These are phyloP conservation scores for Hyla sarda DNA, from an alignment of 2,113 vertebrate species.

Conservation along the genomic window DNA sequence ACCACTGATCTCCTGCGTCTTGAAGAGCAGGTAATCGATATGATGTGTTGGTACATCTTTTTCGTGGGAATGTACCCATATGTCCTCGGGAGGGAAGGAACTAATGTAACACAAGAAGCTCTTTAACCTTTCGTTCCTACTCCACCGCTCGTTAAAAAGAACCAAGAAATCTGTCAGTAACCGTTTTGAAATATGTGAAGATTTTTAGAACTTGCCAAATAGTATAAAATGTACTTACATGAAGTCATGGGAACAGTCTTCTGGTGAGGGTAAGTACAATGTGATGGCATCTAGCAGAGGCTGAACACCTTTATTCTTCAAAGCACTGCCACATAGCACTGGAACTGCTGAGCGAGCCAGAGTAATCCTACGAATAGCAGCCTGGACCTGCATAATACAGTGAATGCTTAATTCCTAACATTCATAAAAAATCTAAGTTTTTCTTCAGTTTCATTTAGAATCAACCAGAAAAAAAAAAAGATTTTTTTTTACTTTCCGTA, in stretches of 20 bases:
- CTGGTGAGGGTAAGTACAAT: slow-evolving; percentile 87
- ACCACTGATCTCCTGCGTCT: no score
- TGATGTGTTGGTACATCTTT: no score
- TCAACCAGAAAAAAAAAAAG: no score
- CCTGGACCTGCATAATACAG: slow-evolving; percentile 75
- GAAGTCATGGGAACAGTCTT: slow-evolving; percentile 82
- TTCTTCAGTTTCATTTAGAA: no score
- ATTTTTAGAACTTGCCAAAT: background rate
- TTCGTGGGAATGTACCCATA: no score
- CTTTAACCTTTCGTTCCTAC: background rate
- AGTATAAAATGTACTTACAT: slow-evolving; percentile 78
- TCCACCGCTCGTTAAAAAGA: background rate
- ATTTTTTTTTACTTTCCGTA: no score
- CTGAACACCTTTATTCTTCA: slow-evolving; percentile 95
- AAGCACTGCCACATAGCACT: slow-evolving; percentile 90
- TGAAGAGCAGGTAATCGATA: no score
- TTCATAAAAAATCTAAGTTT: no score
- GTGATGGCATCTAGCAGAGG: slow-evolving; percentile 88
- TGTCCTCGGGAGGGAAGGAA: no score
- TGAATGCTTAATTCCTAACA: background rate
- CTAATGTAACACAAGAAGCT: no score
- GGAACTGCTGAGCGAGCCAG: slow-evolving; percentile 86
- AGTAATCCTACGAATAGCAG: slow-evolving; percentile 86
- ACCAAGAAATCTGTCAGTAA: background rate
- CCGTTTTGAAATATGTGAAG: background rate